A percentile compares a stretch with the other conserved stretches of the same genome.
Conservation (phyloP, 2,888 invertebrate species). For the Lasioglossum oenotherae region DNA sequence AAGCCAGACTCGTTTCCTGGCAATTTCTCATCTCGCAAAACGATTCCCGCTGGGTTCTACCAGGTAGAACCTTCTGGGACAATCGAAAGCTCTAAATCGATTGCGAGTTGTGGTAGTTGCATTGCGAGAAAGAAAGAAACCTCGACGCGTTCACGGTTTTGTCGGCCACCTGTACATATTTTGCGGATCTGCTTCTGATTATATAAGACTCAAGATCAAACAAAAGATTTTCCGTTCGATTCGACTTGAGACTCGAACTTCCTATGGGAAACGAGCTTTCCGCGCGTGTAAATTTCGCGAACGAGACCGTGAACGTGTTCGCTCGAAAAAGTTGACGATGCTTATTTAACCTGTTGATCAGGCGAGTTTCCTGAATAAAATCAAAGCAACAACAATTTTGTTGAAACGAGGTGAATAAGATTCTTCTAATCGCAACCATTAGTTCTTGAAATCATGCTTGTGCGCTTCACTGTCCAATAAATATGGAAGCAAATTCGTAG, state of each 20-base stretch:
- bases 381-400: neutral
- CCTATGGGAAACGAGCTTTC: neutral
- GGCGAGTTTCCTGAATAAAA: neutral
- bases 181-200: neutral
- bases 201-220: neutral
- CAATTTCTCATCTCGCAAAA: neutral
- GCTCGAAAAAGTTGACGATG: constrained; percentile 14
- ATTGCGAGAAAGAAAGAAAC: neutral
- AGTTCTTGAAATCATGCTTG: neutral
- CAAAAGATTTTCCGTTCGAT: neutral
- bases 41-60: neutral
- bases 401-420: too few relatives aligned
- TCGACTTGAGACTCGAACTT: neutral
- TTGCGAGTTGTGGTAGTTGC: neutral
- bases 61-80: neutral
- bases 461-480: neutral
- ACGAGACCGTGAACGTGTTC: constrained; percentile 2
- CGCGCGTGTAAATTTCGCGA: neutral
- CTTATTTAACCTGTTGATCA: constrained; percentile 25
- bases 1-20: neutral
- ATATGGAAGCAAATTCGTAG: neutral
- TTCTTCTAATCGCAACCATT: neutral
- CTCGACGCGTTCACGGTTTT: neutral
- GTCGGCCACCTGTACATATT: neutral
- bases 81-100: neutral